A percentile compares a stretch with the other conserved stretches of the same genome.
Evolutionary conservation across 2,888 invertebrate species (phyloP).

Genomic region (Drosophila longiperda): DNA sequence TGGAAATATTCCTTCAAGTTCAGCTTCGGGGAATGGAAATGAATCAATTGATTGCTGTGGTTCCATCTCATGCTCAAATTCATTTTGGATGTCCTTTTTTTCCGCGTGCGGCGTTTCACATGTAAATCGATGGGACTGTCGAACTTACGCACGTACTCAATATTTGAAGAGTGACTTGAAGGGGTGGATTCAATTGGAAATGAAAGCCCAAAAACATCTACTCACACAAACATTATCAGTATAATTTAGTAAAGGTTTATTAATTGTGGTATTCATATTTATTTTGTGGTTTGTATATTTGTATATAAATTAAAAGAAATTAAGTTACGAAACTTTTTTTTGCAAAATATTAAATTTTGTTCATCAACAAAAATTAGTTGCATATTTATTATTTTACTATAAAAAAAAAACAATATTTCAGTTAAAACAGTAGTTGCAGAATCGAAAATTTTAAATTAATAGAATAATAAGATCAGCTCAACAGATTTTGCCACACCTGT

Average conservation of each 20-base stretch:
- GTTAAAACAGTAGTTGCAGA: not conserved
- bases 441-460: not conserved
- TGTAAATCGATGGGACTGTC: conserved; percentile 62
- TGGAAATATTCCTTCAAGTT: conserved; percentile 43
- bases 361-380: not conserved
- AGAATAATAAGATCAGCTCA: not conserved
- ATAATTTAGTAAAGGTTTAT: not conserved
- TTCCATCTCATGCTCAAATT: conserved; percentile 31
- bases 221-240: not conserved
- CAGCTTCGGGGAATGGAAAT: conserved; percentile 46
- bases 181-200: conserved; percentile 22
- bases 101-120: conserved; percentile 55
- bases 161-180: conserved; percentile 54
- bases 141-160: conserved; percentile 65
- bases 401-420: not conserved
- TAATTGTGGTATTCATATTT: not conserved
- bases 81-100: conserved; percentile 24
- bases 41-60: conserved; percentile 62
- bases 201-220: conserved; percentile 2
- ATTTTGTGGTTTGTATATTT: not conserved
- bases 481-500: not conserved
- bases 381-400: not conserved
- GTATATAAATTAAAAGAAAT: not conserved
- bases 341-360: not conserved
- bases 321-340: not conserved